Conservation (phyloP, 1,140 invertebrate species). For the Leptopilina boulardi region DNA sequence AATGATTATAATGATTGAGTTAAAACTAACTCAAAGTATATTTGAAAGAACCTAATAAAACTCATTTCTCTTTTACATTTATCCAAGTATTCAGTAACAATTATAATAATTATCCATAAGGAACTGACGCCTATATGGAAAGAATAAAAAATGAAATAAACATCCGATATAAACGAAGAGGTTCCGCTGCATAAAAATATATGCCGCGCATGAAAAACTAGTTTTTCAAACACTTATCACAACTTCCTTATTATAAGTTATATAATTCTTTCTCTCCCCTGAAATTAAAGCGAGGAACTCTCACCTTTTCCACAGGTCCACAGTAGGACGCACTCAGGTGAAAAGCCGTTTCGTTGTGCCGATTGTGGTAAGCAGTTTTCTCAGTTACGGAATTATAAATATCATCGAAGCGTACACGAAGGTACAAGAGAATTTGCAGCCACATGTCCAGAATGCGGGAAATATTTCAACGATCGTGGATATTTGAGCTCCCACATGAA, state of each 20-base stretch:
- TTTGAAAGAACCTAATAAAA: too few relatives aligned
- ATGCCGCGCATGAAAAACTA: background rate
- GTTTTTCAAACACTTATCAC: background rate
- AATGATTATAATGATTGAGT: too few relatives aligned
- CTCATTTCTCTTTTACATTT: too few relatives aligned
- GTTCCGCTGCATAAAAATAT: background rate
- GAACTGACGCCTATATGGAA: background rate
- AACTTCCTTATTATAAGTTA: conserved; percentile 12
- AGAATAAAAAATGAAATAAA: background rate
- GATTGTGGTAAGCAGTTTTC: conserved; percentile 89
- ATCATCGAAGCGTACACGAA: conserved; percentile 83
- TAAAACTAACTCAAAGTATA: too few relatives aligned
- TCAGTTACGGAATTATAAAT: conserved; percentile 86
- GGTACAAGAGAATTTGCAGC: conserved; percentile 86
- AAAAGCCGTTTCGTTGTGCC: conserved; percentile 84
- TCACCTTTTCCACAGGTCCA: conserved; percentile 61
- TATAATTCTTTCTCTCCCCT: conserved; percentile 10
- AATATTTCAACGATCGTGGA: conserved; percentile 86
- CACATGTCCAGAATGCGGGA: conserved; percentile 85
- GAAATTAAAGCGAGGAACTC: conserved; percentile 37
- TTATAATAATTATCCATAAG: background rate
- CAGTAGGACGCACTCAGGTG: conserved; percentile 63
- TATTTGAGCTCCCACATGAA: conserved; percentile 88
- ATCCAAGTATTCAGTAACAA: too few relatives aligned
- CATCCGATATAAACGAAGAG: background rate